These are phyloP conservation scores for Pica pica DNA, from an alignment of 2,113 vertebrate genomes.

Conservation along the genomic window DNA sequence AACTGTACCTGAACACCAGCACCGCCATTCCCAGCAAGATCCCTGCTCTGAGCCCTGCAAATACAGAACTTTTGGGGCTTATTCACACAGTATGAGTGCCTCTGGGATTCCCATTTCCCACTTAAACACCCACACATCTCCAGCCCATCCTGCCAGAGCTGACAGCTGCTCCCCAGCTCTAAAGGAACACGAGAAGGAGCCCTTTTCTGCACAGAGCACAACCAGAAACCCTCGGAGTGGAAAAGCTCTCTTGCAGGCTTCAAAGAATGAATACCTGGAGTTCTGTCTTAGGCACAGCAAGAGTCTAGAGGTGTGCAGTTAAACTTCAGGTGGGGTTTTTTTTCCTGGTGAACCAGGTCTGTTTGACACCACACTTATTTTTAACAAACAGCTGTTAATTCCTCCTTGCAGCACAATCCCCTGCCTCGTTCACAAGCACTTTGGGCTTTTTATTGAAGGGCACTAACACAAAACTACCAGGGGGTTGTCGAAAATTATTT, in stretches of 20 bases:
- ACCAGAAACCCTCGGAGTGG: background rate
- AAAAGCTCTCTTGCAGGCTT: background rate
- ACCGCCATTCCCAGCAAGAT: background rate
- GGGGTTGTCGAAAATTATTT: background rate
- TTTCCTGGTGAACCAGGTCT: background rate
- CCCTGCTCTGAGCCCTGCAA: background rate
- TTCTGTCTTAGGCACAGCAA: background rate
- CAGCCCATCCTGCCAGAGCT: background rate
- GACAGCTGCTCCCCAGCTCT: background rate
- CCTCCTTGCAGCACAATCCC: background rate
- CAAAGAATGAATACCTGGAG: background rate
- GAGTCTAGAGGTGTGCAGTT: background rate
- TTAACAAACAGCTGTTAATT: background rate
- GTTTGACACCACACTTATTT: background rate
- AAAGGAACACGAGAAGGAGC: background rate
- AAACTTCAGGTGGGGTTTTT: background rate
- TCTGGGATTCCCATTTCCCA: background rate
- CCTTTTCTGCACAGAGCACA: background rate
- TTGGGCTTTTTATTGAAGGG: background rate
- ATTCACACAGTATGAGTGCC: background rate
- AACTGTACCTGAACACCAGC: background rate
- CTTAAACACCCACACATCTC: background rate
- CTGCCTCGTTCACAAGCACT: background rate
- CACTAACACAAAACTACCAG: background rate
- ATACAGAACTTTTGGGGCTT: rapidly evolving